Base-by-base conservation (phyloP, 2,797 vertebrate genomes). In the Halcyon smyrnensis region DNA sequence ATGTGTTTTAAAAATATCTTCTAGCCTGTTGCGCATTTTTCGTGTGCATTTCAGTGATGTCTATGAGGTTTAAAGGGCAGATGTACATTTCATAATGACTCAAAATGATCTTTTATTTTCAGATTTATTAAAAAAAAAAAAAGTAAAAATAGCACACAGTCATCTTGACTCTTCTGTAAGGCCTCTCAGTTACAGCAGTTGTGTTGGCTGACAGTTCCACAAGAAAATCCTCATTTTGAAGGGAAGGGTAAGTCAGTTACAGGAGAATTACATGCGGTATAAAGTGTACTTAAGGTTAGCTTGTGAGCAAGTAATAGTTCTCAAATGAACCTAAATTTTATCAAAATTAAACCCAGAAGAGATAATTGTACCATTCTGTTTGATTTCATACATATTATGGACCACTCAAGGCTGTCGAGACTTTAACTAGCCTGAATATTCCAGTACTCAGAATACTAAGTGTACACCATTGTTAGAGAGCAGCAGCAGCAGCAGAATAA, bases 121-220 rank as follows among this genome's bases (percentile, higher is more conserved):
- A 82, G 59, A 70, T 87, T 48, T 13, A 24, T 48, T 13, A 24
- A 23, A 48, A 48, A 48, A 11, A 45, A 46, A 3, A 48, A 23
- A 62, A 39, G 45, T 78, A 83, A 90, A 92, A 91, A 84, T 54
- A 70, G 46, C 48, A 68, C 17, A 20, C 11, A 8, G 39, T 73
- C 64, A 76, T 89, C 27, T 64, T 45, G 45, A 30, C 34, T 87
- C 27, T 87, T 59, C 87, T 95, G 87, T 90, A 83, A 96, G 53
- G 24, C 46, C 23, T 60, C 51, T 88, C 9, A 17, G 25, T 87
- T 93, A 53, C 2, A 16, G 50, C 56, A 89, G 0, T 77, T 60
- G 39, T 69, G 24, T 92, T 90, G 90, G 32, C 83, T 84, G 63
- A 53, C 15, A 51, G 25, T 89, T 86, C 21, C 45, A 15, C 45